phyloP scores from a whole-genome alignment of 2,113 vertebrate species.

The Bufo gargarizans region DNA sequence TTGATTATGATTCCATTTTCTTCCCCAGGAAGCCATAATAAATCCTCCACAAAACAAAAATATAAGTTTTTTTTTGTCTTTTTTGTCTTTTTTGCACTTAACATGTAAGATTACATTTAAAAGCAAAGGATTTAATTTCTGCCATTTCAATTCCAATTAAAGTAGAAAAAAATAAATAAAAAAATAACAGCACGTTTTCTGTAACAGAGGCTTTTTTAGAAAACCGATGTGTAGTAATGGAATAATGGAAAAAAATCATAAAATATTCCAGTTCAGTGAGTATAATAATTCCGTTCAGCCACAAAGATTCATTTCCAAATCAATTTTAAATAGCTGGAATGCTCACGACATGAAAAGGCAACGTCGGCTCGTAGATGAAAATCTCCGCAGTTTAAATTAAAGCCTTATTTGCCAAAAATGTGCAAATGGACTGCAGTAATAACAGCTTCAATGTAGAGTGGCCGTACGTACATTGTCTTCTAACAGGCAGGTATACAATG shows the following conservation, averaged over 20 bases:
- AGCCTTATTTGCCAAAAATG: slow-evolving; percentile 3
- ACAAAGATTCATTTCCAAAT: slow-evolving; percentile 8
- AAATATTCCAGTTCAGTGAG: neutral
- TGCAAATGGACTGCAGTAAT: neutral
- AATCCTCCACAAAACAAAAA: too few relatives aligned
- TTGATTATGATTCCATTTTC: neutral
- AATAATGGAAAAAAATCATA: neutral
- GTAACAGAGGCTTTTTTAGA: neutral
- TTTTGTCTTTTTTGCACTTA: neutral
- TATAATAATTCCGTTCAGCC: neutral
- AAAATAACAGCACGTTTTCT: neutral
- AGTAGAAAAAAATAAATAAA: neutral
- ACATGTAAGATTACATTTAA: neutral
- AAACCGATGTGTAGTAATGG: neutral
- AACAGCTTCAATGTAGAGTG: neutral
- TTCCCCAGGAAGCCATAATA: neutral
- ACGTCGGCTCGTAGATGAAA: neutral
- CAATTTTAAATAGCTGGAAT: neutral
- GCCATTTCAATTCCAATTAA: neutral
- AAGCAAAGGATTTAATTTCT: neutral
- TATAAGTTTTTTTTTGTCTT: neutral
- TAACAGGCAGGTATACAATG: too few relatives aligned
- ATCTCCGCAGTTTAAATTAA: neutral
- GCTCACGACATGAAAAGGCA: neutral
- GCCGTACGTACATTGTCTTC: neutral